Conservation (phyloP, 2,113 vertebrate genomes). For the Gallinago jamesoni region DNA sequence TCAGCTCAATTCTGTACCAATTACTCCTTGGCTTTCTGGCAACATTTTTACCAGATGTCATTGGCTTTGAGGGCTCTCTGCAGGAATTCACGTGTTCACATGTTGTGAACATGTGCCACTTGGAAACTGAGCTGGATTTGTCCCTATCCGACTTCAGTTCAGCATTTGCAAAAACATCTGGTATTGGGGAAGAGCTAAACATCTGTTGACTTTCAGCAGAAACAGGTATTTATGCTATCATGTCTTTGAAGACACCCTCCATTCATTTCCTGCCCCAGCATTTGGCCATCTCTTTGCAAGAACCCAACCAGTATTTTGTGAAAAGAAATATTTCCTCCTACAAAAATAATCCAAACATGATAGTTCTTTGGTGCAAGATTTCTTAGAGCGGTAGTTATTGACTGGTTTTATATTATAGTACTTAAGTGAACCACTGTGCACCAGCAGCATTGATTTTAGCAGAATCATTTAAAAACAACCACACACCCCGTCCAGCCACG, state of each 20-base stretch:
- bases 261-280: rapidly evolving
- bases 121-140: not conserved
- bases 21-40: not conserved
- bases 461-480: not conserved
- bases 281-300: not conserved
- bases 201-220: not conserved
- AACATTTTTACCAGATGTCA: not conserved
- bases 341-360: not conserved
- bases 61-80: not conserved
- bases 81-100: not conserved
- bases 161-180: not conserved
- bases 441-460: not conserved
- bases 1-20: not conserved
- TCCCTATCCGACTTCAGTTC: not conserved
- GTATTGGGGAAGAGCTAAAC: not conserved
- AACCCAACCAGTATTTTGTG: not conserved
- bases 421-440: not conserved
- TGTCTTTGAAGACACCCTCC: not conserved
- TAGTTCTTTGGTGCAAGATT: not conserved
- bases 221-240: not conserved
- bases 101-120: not conserved
- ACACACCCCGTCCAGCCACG: not conserved
- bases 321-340: not conserved
- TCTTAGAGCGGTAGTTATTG: not conserved
- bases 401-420: not conserved